A percentile compares a stretch with the other conserved stretches of the same genome.
These are phyloP conservation scores for Tetragonula carbonaria DNA, from an alignment of 2,888 invertebrate genomes.

Conservation along the genomic window DNA sequence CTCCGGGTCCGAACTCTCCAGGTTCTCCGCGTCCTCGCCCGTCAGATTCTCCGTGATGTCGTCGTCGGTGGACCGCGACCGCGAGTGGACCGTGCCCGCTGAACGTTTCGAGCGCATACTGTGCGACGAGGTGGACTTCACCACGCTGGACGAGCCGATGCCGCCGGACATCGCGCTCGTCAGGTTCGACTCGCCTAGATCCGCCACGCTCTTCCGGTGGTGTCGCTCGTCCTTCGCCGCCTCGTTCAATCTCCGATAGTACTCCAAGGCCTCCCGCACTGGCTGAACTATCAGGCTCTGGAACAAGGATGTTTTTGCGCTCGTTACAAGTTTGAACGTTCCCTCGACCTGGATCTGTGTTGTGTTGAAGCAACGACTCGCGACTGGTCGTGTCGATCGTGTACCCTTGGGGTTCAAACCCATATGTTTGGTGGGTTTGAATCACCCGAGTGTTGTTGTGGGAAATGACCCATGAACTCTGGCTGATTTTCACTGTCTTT, in stretches of 20 bases:
- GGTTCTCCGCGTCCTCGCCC: constrained; percentile 85
- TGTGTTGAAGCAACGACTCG: too few relatives aligned
- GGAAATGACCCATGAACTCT: too few relatives aligned
- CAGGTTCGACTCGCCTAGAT: constrained; percentile 76
- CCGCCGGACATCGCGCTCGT: constrained; percentile 61
- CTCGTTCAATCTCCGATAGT: constrained; percentile 87
- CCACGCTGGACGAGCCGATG: constrained; percentile 68
- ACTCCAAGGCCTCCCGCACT: constrained; percentile 87
- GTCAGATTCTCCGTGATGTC: constrained; percentile 80
- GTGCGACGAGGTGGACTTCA: constrained; percentile 83
- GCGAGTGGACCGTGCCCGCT: constrained; percentile 80
- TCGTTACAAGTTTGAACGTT: neutral
- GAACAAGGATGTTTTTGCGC: constrained; percentile 59
- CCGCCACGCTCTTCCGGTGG: constrained; percentile 86
- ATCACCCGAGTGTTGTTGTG: too few relatives aligned
- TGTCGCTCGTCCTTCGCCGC: constrained; percentile 87
- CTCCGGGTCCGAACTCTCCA: constrained; percentile 87
- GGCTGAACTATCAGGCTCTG: constrained; percentile 88
- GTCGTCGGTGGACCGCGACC: constrained; percentile 81
- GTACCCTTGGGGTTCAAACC: too few relatives aligned
- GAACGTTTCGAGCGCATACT: constrained; percentile 84
- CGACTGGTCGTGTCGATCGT: too few relatives aligned
- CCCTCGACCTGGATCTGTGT: too few relatives aligned
- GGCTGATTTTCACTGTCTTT: too few relatives aligned
- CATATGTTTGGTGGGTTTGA: too few relatives aligned